Conservation (phyloP, 2,888 invertebrate species). For the Embidobia sp. region DNA sequence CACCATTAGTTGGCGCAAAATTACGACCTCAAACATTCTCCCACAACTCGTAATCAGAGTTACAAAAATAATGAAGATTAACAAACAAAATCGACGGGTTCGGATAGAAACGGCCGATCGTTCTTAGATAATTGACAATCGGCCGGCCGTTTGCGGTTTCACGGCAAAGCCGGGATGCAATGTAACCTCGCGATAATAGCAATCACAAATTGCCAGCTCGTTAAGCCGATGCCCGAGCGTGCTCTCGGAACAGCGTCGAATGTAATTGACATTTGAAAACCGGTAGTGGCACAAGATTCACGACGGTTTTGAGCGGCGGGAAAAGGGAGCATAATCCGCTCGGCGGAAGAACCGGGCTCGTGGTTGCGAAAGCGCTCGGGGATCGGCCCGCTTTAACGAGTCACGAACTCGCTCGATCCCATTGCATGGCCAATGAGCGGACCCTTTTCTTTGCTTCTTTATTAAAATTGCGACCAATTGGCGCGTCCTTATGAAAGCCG, state of each 20-base stretch:
- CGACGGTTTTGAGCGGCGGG: conserved; percentile 2
- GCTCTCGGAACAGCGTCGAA: conserved; percentile 11
- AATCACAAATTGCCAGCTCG: conserved; percentile 9
- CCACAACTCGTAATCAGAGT: too few species aligned
- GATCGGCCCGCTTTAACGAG: conserved; percentile 33
- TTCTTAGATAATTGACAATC: too few species aligned
- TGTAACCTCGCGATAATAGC: conserved; percentile 3
- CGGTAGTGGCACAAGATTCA: conserved; percentile 22
- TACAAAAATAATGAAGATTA: too few species aligned
- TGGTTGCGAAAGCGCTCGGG: conserved; percentile 33
- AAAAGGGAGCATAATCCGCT: conserved; percentile 18
- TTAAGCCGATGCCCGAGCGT: too few species aligned
- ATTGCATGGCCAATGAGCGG: conserved; percentile 37
- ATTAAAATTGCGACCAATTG: conserved; percentile 39
- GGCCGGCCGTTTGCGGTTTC: too few species aligned
- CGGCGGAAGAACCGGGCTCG: conserved; percentile 24
- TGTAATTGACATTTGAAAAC: conserved; percentile 31
- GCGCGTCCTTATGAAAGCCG: conserved; percentile 43
- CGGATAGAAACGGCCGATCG: too few species aligned
- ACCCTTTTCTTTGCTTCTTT: conserved; percentile 17
- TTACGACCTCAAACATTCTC: too few species aligned
- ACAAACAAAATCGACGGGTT: too few species aligned
- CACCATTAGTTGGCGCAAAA: too few species aligned
- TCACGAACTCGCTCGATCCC: conserved; percentile 42
- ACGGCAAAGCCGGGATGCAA: too few species aligned